phyloP scores from a whole-genome alignment of 1,140 invertebrate genomes.

The Drosophila parabipectinata region DNA sequence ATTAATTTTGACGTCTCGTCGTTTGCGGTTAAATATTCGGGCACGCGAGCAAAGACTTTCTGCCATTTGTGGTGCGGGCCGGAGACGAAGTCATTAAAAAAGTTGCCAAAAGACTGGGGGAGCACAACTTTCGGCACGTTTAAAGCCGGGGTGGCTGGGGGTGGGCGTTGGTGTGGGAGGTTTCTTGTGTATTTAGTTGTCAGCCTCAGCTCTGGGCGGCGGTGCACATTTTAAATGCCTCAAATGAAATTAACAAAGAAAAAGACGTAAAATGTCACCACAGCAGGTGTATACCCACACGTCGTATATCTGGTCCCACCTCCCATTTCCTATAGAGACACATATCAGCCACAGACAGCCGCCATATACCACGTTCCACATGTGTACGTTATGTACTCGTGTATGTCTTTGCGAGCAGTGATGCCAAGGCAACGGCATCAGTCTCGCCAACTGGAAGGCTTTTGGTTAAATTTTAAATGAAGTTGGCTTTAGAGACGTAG shows the following conservation, averaged over 20 bases:
- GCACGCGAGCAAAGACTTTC: constrained; percentile 69
- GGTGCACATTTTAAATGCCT: constrained; percentile 77
- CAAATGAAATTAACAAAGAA: constrained; percentile 82
- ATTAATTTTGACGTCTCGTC: constrained; percentile 82
- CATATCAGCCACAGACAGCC: constrained; percentile 22
- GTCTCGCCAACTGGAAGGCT: constrained; percentile 47
- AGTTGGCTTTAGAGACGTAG: constrained; percentile 39
- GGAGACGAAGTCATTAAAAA: constrained; percentile 74
- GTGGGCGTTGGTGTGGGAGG: constrained; percentile 1
- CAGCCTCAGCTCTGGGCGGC: constrained; percentile 65
- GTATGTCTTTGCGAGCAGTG: constrained; percentile 2
- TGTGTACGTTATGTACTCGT: background rate
- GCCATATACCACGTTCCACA: constrained; percentile 4
- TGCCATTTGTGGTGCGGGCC: constrained; percentile 40
- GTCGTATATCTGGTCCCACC: constrained; percentile 24
- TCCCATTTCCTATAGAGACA: constrained; percentile 1
- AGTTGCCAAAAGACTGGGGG: constrained; percentile 71
- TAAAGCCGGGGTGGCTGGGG: constrained; percentile 6
- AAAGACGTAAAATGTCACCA: constrained; percentile 78
- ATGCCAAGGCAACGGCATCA: constrained; percentile 44
- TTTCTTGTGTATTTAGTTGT: constrained; percentile 71
- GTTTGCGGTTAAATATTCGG: constrained; percentile 80
- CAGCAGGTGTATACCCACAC: constrained; percentile 62
- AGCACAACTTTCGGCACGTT: constrained; percentile 60
- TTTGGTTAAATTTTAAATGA: constrained; percentile 67